Evolutionary conservation across 1,140 invertebrate genomes (phyloP).

Genomic region (Orius insidiosus): DNA sequence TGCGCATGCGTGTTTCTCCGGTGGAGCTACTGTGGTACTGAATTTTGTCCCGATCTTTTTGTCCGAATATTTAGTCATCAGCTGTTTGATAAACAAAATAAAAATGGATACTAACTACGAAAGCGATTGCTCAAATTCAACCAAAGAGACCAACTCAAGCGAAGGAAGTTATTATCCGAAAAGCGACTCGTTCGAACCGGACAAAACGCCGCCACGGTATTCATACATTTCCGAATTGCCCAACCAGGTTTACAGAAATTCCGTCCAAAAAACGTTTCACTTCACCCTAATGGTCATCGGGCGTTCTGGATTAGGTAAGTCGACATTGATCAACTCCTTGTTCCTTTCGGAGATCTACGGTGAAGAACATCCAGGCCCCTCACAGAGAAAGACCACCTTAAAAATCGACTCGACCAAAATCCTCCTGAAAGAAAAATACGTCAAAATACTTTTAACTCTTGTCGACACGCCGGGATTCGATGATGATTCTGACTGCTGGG

Average conservation of each 20-base stretch:
- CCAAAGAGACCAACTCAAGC: too few species aligned
- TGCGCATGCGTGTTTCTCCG: too few species aligned
- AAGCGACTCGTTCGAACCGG: too few species aligned
- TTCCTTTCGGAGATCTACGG: conserved; percentile 95
- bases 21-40: too few species aligned
- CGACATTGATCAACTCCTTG: conserved; percentile 96
- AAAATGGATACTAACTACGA: too few species aligned
- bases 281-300: conserved; percentile 99
- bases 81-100: too few species aligned
- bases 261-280: conserved; percentile 98
- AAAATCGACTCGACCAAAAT: conserved; percentile 85
- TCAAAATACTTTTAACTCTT: conserved; percentile 77
- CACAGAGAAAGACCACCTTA: conserved; percentile 79
- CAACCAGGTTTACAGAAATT: conserved; percentile 96
- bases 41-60: too few species aligned
- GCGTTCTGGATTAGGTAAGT: conserved; percentile 94
- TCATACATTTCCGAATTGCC: conserved; percentile 82
- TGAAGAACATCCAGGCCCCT: conserved; percentile 67
- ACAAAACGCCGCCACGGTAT: too few species aligned
- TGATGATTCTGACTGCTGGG: conserved; percentile 95
- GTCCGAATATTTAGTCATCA: too few species aligned
- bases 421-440: conserved; percentile 74
- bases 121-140: too few species aligned
- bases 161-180: too few species aligned
- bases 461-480: conserved; percentile 98